Evolutionary conservation across 2,797 vertebrate genomes (phyloP), one percentile per base, ranked within the genome.

Genomic region (Centropyge bicolor): DNA sequence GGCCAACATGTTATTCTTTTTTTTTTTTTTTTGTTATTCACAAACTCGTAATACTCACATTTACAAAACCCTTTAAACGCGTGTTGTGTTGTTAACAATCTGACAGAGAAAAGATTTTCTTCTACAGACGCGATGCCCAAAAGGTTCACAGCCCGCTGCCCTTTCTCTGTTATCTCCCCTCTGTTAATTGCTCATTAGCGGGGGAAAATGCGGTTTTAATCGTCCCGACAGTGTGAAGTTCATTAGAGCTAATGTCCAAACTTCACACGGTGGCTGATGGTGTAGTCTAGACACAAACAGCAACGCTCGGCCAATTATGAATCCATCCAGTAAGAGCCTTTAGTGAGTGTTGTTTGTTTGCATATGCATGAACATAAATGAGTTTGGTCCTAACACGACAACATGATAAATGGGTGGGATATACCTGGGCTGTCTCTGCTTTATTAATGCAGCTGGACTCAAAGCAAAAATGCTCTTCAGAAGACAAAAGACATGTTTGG

Each of bases 161-260:
- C 74, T 81, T 70, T 74, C 70, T 74, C 35, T 62, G 63, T 85
- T 88, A 80, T 88, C 82, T 84, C 46, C 14, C 61, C 67, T 79
- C 68, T 83, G 75, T 88, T 93, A 92, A 93, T 92, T 86, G 88
- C 84, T 90, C 81, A 91, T 93, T 91, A 92, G 84, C n/a, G 75
- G 87, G 66, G 67, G 67, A 90, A 86, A 89, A 91, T 88, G 78
- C 85, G 80, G 80, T 84, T 92, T 88, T 92, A 92, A 93, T 93
- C 52, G 49, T 85, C 60, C 71, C 88, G 81, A 84, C 81, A 77
- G 73, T 83, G 64, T 88, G 76, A 91, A 88, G 74, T 91, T 92
- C 91, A 91, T 93, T 93, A 89, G 59, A 71, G 82, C 83, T 86
- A 83, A 87, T 86, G 87, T 89, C 85, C 74, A 81, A 82, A 78